Percentiles rank a stretch among this genome's conserved stretches.
phyloP scores from a whole-genome alignment of 2,113 vertebrate genomes.

The Clupea harengus region DNA sequence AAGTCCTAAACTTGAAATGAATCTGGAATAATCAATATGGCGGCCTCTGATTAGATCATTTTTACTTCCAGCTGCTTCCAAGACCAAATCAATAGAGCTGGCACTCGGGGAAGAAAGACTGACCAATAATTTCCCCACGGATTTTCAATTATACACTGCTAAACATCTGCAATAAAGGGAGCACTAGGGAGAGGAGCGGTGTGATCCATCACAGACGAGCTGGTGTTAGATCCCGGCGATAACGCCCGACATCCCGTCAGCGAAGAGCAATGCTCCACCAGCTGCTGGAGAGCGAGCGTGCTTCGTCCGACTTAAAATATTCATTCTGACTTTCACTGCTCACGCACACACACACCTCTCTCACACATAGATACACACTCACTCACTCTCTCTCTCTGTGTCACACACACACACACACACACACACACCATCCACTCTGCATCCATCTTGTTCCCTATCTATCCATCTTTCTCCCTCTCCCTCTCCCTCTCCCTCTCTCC shows the following conservation, averaged over 20 bases:
- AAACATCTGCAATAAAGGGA: conserved; percentile 58
- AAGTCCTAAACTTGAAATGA: conserved; percentile 36
- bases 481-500: conserved; percentile 19
- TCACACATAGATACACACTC: conserved; percentile 14
- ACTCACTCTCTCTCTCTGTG: not conserved
- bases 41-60: conserved; percentile 48
- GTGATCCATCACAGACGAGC: conserved; percentile 52
- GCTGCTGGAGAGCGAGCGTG: not conserved
- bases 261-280: conserved; percentile 47
- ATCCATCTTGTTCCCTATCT: conserved; percentile 17
- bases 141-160: conserved; percentile 67
- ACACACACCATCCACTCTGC: conserved; percentile 13
- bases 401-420: conserved; percentile 4
- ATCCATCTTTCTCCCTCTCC: not conserved
- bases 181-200: not conserved
- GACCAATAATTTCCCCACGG: conserved; percentile 53
- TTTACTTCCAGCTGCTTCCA: conserved; percentile 47
- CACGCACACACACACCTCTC: not conserved
- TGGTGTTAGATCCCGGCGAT: conserved; percentile 51
- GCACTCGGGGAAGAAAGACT: conserved; percentile 52
- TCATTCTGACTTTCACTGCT: not conserved
- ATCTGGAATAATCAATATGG: conserved; percentile 51
- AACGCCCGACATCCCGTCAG: conserved; percentile 31
- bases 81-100: conserved; percentile 46
- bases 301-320: not conserved